phyloP scores from a whole-genome alignment of 2,113 vertebrate genomes.

The Clinocottus analis region DNA sequence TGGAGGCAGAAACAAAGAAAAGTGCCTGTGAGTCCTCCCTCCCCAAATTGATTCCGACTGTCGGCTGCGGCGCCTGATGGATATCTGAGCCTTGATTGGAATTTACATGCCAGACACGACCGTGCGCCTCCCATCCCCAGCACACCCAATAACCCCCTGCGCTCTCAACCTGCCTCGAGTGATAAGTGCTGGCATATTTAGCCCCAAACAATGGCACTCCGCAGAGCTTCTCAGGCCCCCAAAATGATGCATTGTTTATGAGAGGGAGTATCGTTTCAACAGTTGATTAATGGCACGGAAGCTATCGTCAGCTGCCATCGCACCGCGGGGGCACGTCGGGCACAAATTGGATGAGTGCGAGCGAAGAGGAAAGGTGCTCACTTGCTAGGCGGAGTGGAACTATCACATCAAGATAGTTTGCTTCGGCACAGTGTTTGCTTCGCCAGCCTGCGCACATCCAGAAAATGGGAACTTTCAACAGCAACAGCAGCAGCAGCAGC shows the following conservation, averaged over 20 bases:
- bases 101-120: slow-evolving; percentile 76
- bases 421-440: slow-evolving; percentile 44
- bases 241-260: slow-evolving; percentile 67
- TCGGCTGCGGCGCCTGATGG: slow-evolving; percentile 64
- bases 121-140: slow-evolving; percentile 22
- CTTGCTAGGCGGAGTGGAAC: slow-evolving; percentile 50
- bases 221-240: slow-evolving; percentile 42
- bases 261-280: slow-evolving; percentile 62
- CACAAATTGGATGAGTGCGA: slow-evolving; percentile 60
- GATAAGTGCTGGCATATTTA: slow-evolving; percentile 69
- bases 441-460: slow-evolving; percentile 34
- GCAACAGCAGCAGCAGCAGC: slow-evolving; percentile 23
- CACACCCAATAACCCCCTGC: slow-evolving; percentile 59
- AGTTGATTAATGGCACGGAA: slow-evolving; percentile 63
- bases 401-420: slow-evolving; percentile 54
- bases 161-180: slow-evolving; percentile 68
- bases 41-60: slow-evolving; percentile 74
- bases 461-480: slow-evolving; percentile 44
- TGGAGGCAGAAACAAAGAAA: slow-evolving; percentile 64
- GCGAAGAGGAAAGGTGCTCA: slow-evolving; percentile 44
- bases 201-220: slow-evolving; percentile 47
- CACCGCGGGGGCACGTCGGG: slow-evolving; percentile 28
- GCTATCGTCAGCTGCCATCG: slow-evolving; percentile 58
- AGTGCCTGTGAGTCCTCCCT: slow-evolving; percentile 49
- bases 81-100: slow-evolving; percentile 73